Base-by-base conservation (phyloP, 1,140 invertebrate genomes). In the Mya arenaria region DNA sequence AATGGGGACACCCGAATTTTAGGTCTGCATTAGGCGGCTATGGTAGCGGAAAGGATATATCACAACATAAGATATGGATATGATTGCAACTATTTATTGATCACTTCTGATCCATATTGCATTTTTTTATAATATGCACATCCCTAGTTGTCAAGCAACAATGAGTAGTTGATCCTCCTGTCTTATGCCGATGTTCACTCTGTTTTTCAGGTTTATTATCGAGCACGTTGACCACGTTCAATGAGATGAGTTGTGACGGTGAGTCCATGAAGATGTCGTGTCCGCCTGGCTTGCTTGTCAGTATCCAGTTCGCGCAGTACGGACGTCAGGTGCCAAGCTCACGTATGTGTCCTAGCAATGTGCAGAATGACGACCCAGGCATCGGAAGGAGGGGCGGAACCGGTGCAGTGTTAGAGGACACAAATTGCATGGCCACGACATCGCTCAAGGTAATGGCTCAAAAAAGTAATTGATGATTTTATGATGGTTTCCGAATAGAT, bases 171-270 rank as follows among this genome's bases (percentile, higher is more conserved):
- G n/a, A n/a, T n/a, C n/a, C n/a, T n/a, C n/a, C n/a, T n/a, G n/a
- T n/a, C n/a, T n/a, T n/a, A n/a, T n/a, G n/a, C n/a, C n/a, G n/a
- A n/a, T n/a, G n/a, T 65, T 65, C 41, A 77, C 13, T 52, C 30
- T 56, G 39, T 71, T 1, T 88, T 90, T 23, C 94, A 98, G 97
- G 96, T 89, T 94, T 97, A 72, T 95, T 98, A 84, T 96, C 97
- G 88, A 96, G 96, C 48, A 98, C 97, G 19, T 93, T 98, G 82
- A 95, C 96, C 87, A 98, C 97, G 71, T 97, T 97, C 92, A 96
- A 98, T 91, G 95, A 95, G 86, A 96, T 96, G 4, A 95, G 96
- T 3, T 98, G 97, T 92, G 97, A 98, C 90, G 96, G 96, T 69
- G 96, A 98, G 88, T 94, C 95, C 88, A 95, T 98, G 91, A 95